phyloP scores from a whole-genome alignment of 2,888 invertebrate species.

The Stictocephala bisonia region DNA sequence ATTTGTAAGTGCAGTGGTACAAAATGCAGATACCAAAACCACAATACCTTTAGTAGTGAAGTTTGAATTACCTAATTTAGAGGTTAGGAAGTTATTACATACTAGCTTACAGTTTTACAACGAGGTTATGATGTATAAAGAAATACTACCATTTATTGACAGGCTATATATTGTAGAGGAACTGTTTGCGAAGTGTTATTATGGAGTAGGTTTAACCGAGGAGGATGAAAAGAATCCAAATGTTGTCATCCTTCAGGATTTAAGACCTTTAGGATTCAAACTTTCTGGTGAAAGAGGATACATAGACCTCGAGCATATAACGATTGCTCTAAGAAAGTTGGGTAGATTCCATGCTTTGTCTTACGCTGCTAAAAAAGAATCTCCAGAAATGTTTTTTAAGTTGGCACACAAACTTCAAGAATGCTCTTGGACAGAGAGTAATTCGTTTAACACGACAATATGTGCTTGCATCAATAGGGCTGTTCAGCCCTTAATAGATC shows the following conservation, averaged over 20 bases:
- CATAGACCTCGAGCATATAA: slow-evolving; percentile 60
- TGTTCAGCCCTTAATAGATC: slow-evolving; percentile 24
- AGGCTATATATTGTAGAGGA: background rate
- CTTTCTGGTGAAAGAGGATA: slow-evolving; percentile 57
- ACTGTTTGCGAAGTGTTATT: slow-evolving; percentile 31
- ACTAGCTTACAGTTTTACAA: slow-evolving; percentile 27
- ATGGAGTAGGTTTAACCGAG: background rate
- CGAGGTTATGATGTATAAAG: slow-evolving; percentile 37
- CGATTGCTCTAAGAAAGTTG: slow-evolving; percentile 55
- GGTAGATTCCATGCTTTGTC: slow-evolving; percentile 62
- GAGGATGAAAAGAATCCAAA: slow-evolving; percentile 37
- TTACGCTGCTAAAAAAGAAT: slow-evolving; percentile 59
- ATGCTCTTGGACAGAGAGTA: background rate
- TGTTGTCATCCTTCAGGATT: slow-evolving; percentile 60
- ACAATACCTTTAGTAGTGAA: slow-evolving; percentile 36
- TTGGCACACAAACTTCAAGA: slow-evolving; percentile 2
- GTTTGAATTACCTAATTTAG: slow-evolving; percentile 12
- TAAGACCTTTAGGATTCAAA: slow-evolving; percentile 55
- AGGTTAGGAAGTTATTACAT: slow-evolving; percentile 2
- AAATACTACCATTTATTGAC: slow-evolving; percentile 40
- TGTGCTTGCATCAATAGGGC: slow-evolving; percentile 31
- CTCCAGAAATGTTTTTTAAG: slow-evolving; percentile 48
- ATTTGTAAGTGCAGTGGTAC: slow-evolving; percentile 11
- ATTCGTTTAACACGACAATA: background rate
- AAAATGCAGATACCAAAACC: background rate